Conservation (phyloP, 53 echinoderm and acorn worm genomes). For the Astropecten irregularis region DNA sequence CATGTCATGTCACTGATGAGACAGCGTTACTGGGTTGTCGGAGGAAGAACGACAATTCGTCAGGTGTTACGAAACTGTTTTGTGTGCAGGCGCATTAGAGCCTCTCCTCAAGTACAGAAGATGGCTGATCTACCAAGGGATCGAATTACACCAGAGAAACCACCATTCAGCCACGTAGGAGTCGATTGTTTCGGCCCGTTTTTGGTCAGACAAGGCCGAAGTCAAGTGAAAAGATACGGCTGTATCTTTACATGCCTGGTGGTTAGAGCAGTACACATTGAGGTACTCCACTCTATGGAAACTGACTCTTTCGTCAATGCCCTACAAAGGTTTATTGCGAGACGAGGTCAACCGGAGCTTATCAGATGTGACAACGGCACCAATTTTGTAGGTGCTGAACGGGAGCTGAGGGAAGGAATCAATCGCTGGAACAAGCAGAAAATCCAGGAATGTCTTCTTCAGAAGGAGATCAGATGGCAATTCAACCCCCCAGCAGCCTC, state of each 20-base stretch:
- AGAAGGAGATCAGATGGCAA: slow-evolving; percentile 67
- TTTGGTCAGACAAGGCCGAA: slow-evolving; percentile 50
- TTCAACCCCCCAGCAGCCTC: too few species aligned
- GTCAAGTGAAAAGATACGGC: slow-evolving; percentile 49
- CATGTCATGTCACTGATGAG: slow-evolving; percentile 52
- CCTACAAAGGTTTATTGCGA: slow-evolving; percentile 63
- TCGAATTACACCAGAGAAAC: slow-evolving; percentile 48
- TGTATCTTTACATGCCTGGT: slow-evolving; percentile 55
- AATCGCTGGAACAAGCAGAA: slow-evolving; percentile 49
- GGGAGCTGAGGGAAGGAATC: slow-evolving; percentile 57
- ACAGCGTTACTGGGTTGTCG: slow-evolving; percentile 48
- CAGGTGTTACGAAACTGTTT: slow-evolving; percentile 50
- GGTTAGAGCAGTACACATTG: slow-evolving; percentile 50
- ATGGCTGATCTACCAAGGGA: slow-evolving; percentile 56
- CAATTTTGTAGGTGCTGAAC: slow-evolving; percentile 69
- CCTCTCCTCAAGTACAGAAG: slow-evolving; percentile 30
- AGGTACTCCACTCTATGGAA: slow-evolving; percentile 26
- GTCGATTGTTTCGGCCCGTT: slow-evolving; percentile 62
- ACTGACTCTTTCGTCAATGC: slow-evolving; percentile 73
- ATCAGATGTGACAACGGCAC: slow-evolving; percentile 83
- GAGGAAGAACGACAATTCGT: slow-evolving; percentile 47
- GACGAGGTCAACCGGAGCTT: slow-evolving; percentile 57
- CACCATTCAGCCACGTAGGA: slow-evolving; percentile 50
- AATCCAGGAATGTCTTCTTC: slow-evolving; percentile 46
- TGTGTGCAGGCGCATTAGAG: slow-evolving; percentile 29